Evolutionary conservation across 2,888 invertebrate species (phyloP).

Genomic region (Lissonota sp.): DNA sequence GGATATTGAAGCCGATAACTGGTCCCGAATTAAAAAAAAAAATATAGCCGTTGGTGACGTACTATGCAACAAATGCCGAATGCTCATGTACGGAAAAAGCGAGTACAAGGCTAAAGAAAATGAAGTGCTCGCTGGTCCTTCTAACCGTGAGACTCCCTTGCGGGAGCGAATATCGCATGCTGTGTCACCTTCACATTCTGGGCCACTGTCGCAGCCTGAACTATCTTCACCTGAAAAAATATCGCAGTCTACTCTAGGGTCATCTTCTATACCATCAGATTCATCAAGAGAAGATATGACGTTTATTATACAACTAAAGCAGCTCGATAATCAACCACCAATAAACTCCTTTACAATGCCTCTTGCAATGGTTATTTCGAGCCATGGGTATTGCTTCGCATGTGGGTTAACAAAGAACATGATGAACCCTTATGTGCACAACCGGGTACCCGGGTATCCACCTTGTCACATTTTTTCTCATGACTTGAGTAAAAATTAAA

Average conservation of each 20-base stretch:
- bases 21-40: neutral
- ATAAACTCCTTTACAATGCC: too few relatives aligned
- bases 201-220: neutral
- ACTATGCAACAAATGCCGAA: conserved; percentile 3
- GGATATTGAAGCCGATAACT: conserved; percentile 2
- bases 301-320: too few relatives aligned
- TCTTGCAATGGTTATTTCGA: conserved; percentile 49
- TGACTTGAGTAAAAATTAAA: too few relatives aligned
- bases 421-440: conserved; percentile 48
- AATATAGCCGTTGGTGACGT: neutral
- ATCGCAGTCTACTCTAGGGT: neutral
- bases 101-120: neutral
- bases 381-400: conserved; percentile 65
- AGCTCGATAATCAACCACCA: too few relatives aligned
- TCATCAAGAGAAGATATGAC: too few relatives aligned
- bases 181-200: neutral
- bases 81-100: conserved; percentile 3
- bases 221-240: neutral
- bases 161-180: too few relatives aligned
- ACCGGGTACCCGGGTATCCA: too few relatives aligned
- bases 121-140: conserved; percentile 3
- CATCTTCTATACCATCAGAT: too few relatives aligned
- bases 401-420: conserved; percentile 51
- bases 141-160: neutral
- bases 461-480: too few relatives aligned